Evolutionary conservation across 2,888 invertebrate species (phyloP), one percentile per base, ranked within the genome.

Genomic region (Spisula subtruncata): DNA sequence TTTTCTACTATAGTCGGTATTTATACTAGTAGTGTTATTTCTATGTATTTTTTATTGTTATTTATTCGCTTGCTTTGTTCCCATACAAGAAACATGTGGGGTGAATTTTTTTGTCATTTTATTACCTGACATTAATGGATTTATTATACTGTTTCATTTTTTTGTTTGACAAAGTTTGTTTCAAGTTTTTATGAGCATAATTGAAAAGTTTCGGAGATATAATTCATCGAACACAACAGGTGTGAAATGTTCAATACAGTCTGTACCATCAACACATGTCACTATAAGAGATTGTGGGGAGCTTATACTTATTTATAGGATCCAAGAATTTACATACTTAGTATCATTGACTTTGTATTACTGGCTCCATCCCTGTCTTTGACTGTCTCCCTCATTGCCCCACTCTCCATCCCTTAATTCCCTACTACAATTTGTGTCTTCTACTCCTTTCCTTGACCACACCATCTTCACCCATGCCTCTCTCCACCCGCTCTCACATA

Each of bases 121-220:
- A 75, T 75, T 25, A 32, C 75, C 35, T 32, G 75, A 75, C 75
- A 75, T 32, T 75, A 32, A 75, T 75, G 32, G 35, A 32, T 71
- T 71, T 32, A 71, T 71, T 71, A 71, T 16, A 29, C 32, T 32
- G 16, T 75, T 75, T 75, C 35, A 32, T 75, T 75, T 32, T n/a
- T 71, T 75, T 75, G 35, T 75, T 29, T 32, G 35, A 25, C 35
- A 25, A 1, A 32, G 75, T 75, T 16, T 75, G 5, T 66, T 25
- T 75, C 29, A 6, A 75, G 29, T 75, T 75, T 71, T 75, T 75
- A 75, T 32, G 32, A 35, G 29, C 25, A 25, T 32, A 75, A 75
- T 35, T 75, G 18, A 75, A 75, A 18, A 75, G 5, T 60, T 20
- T 25, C 1, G 60, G 60, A 25, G 60, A 60, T 32, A 79, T 79